A percentile compares a stretch with the other conserved stretches of the same genome.
Evolutionary conservation across 2,888 invertebrate genomes (phyloP).

Genomic region (Mimumesa dahlbomi): DNA sequence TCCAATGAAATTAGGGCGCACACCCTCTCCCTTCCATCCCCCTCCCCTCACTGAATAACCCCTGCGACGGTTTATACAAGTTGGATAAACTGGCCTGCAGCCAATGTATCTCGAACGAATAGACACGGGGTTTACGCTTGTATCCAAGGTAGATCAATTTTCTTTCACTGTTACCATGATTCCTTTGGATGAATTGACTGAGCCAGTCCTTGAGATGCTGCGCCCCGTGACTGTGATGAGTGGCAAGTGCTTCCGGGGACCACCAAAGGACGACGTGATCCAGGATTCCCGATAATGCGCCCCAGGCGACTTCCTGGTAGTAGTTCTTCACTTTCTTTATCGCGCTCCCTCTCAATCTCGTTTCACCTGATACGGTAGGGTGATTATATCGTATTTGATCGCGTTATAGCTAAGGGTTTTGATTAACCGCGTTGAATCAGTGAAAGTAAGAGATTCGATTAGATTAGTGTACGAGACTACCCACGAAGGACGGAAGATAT

Average conservation of each 20-base stretch:
- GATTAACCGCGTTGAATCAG: too few species aligned
- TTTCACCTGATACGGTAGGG: conserved; percentile 82
- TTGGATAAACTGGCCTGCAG: not conserved
- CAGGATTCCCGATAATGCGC: conserved; percentile 89
- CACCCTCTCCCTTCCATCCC: too few species aligned
- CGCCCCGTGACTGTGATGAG: conserved; percentile 80
- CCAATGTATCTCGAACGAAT: not conserved
- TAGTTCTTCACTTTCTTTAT: conserved; percentile 85
- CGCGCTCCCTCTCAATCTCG: conserved; percentile 83
- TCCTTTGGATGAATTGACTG: conserved; percentile 71
- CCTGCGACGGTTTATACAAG: not conserved
- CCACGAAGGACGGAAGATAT: too few species aligned
- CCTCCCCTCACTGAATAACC: too few species aligned
- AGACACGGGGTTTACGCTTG: too few species aligned
- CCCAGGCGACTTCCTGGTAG: conserved; percentile 90
- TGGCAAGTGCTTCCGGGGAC: conserved; percentile 87
- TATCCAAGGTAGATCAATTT: not conserved
- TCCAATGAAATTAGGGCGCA: too few species aligned
- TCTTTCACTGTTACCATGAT: conserved; percentile 69
- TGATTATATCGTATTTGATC: too few species aligned
- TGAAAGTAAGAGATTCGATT: too few species aligned
- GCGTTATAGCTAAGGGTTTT: too few species aligned
- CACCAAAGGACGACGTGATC: conserved; percentile 93
- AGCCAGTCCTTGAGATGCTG: conserved; percentile 75
- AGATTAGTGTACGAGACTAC: too few species aligned